phyloP scores from a whole-genome alignment of 2,888 invertebrate species.

The Acanthosepion lycidas region DNA sequence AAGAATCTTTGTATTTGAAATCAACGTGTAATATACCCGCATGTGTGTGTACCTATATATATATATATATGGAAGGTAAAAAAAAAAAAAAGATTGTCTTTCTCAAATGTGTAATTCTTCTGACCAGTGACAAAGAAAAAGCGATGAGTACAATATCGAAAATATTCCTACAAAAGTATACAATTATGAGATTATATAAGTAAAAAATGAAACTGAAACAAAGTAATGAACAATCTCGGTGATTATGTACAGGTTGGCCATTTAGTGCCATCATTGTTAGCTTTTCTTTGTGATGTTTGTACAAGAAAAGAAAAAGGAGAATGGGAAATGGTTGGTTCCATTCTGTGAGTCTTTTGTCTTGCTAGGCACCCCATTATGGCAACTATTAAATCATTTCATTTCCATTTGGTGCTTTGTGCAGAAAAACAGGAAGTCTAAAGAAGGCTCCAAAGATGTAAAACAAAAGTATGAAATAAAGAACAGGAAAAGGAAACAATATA shows the following conservation, averaged over 20 bases:
- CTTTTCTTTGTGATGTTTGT: neutral
- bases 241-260: neutral
- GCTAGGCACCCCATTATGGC: neutral
- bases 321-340: neutral
- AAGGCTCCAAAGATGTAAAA: neutral
- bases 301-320: neutral
- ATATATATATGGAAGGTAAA: no score
- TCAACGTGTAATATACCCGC: no score
- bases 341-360: slow-evolving; percentile 21
- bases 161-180: no score
- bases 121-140: no score
- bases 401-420: neutral
- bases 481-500: neutral
- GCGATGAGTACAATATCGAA: no score
- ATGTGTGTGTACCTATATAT: no score
- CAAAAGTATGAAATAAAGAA: neutral
- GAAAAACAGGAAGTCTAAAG: slow-evolving; percentile 21
- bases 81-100: no score
- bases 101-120: no score
- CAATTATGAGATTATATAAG: no score
- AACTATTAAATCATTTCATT: neutral
- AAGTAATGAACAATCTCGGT: no score
- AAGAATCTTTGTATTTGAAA: no score
- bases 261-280: neutral
- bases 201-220: no score